Base-by-base conservation (phyloP, 2,113 vertebrate species). In the Dasyornis broadbenti region DNA sequence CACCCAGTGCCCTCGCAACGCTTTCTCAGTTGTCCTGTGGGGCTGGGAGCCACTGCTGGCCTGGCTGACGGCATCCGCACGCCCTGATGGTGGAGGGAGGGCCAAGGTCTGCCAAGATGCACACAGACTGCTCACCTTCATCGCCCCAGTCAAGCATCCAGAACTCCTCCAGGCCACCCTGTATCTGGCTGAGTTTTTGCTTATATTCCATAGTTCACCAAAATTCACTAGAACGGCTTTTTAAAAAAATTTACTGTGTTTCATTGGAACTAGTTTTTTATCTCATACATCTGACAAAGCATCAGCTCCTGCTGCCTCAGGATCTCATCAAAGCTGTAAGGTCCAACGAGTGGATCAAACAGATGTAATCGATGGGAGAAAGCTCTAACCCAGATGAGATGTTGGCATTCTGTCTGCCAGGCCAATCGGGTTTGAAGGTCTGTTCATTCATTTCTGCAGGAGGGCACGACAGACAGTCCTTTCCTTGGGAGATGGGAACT, bases 21-120 rank as follows among this genome's bases (percentile, higher is more conserved):
- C 68, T 47, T 3, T 21, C 6, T 56, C 22, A 80, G 50, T 37
- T 0, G 0, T 60, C 28, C 2, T 4, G 7, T 1, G 5, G 42
- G 63, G 42, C 27, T 1, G 5, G 91, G 52, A 86, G 52, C 26
- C 31, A 15, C 33, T 30, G 39, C 3, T 73, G 79, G 57, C 22
- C 5, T 17, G 30, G n/a, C 23, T 37, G 26, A 47, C 1, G 4
- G 37, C 13, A 13, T 50, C 27, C 1, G 1, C 22, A 23, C 18
- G 28, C 23, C 45, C 49, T 18, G 73, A 6, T 18, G 65, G 44
- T 5, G 5, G 35, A 82, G 37, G 57, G 70, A 64, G 73, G 39
- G 35, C 56, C 50, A 44, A 39, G 39, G 16, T 80, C 59, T 68
- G 61, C 69, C 0, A 0, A 56, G 52, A 35, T 13, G 37, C 44